Evolutionary conservation across 2,888 invertebrate species (phyloP).

Genomic region (Eristalinus aeneus): DNA sequence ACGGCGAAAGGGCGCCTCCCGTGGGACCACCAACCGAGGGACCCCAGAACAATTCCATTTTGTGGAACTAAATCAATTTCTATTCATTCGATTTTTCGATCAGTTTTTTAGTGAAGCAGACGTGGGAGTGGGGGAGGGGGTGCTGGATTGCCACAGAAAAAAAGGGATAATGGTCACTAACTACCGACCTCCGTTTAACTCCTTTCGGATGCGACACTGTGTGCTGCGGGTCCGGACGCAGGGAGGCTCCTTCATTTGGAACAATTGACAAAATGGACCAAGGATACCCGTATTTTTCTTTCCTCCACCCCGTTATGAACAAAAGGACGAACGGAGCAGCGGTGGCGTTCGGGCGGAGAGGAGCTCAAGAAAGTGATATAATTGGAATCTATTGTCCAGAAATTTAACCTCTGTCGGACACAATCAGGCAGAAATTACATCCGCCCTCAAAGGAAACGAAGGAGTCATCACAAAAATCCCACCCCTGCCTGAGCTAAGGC

Average conservation of each 20-base stretch:
- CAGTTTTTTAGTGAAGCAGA: constrained; percentile 45
- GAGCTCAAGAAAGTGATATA: constrained; percentile 66
- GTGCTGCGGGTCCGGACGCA: background rate
- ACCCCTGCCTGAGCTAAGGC: constrained; percentile 7
- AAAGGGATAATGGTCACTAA: constrained; percentile 68
- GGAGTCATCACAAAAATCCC: constrained; percentile 57
- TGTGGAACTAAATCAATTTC: constrained; percentile 67
- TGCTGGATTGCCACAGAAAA: background rate
- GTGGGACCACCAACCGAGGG: constrained; percentile 2
- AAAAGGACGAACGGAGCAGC: constrained; percentile 42
- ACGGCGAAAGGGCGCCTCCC: constrained; percentile 37
- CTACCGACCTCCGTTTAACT: constrained; percentile 47
- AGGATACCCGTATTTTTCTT: background rate
- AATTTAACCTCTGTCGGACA: constrained; percentile 64
- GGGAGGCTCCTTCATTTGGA: constrained; percentile 33
- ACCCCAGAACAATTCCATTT: constrained; percentile 63
- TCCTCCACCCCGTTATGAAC: constrained; percentile 5
- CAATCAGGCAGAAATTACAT: constrained; percentile 67
- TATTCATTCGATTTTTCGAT: constrained; percentile 67
- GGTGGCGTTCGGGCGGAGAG: background rate
- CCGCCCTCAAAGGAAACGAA: constrained; percentile 59
- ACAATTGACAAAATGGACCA: constrained; percentile 63
- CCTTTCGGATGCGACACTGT: constrained; percentile 2
- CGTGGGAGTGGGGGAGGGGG: background rate
- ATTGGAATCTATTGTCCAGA: constrained; percentile 68